These are phyloP conservation scores for Blennius ocellaris DNA, from an alignment of 2,113 vertebrate genomes.

Conservation along the genomic window DNA sequence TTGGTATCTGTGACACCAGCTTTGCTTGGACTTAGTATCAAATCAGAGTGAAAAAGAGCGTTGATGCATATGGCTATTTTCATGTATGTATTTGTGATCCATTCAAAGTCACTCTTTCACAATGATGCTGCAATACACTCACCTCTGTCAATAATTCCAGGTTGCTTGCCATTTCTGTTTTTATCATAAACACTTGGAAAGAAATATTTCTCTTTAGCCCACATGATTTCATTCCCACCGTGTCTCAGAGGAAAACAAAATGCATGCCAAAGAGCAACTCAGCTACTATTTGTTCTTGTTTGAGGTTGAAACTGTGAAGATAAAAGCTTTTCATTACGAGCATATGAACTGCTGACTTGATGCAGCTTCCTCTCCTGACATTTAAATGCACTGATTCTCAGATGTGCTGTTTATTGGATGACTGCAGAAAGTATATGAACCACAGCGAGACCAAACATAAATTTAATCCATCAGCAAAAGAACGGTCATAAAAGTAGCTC, in stretches of 20 bases:
- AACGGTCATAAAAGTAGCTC: constrained; percentile 7
- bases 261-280: constrained; percentile 14
- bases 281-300: neutral
- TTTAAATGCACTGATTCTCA: constrained; percentile 12
- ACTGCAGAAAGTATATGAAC: constrained; percentile 10
- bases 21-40: too few relatives aligned
- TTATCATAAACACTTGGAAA: constrained; percentile 1
- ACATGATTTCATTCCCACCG: neutral
- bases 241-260: neutral
- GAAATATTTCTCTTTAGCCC: neutral
- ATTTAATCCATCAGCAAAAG: constrained; percentile 18
- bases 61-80: too few relatives aligned
- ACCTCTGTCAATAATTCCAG: neutral
- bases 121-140: neutral
- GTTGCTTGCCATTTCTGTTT: neutral
- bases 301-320: constrained; percentile 15
- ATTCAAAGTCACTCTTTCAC: too few relatives aligned
- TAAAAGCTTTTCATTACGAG: constrained; percentile 3
- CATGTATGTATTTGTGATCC: too few relatives aligned
- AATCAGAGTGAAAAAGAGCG: too few relatives aligned
- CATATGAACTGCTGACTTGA: neutral
- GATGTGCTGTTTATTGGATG: constrained; percentile 11
- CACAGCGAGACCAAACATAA: neutral
- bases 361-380: constrained; percentile 5
- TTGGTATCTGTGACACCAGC: too few relatives aligned